phyloP scores from a whole-genome alignment of 1,140 invertebrate genomes.

The Hycleus cichorii region DNA sequence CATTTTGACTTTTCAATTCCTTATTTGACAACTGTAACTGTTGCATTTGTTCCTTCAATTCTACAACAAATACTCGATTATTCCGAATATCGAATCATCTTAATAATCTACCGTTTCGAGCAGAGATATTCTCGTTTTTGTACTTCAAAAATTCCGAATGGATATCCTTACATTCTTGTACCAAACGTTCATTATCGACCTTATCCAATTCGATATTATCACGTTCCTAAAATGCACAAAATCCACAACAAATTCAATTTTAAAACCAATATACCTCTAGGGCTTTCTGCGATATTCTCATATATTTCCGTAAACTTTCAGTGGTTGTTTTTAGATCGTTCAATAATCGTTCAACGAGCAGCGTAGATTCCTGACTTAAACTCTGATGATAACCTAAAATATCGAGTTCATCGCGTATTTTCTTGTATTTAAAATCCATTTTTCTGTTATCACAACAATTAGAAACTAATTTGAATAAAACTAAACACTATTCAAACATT shows the following conservation, averaged over 20 bases:
- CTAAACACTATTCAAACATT: too few relatives aligned
- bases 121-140: constrained; percentile 55
- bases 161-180: constrained; percentile 64
- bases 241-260: constrained; percentile 5
- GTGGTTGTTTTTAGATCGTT: constrained; percentile 72
- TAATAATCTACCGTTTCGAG: constrained; percentile 43
- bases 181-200: constrained; percentile 60
- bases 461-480: too few relatives aligned
- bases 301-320: constrained; percentile 69
- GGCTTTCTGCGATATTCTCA: constrained; percentile 60
- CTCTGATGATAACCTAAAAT: constrained; percentile 65
- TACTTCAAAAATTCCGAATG: constrained; percentile 58
- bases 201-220: constrained; percentile 52
- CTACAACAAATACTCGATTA: constrained; percentile 35
- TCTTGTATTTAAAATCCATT: constrained; percentile 44
- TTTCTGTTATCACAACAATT: background rate
- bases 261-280: constrained; percentile 43
- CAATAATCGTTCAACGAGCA: constrained; percentile 65
- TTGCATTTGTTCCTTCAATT: constrained; percentile 45
- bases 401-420: constrained; percentile 54
- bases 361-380: constrained; percentile 62
- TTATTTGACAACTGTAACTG: constrained; percentile 49
- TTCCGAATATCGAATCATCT: background rate
- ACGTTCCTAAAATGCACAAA: constrained; percentile 44
- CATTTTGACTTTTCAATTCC: constrained; percentile 38